A percentile compares a stretch with the other conserved stretches of the same genome.
phyloP scores from a whole-genome alignment of 2,113 vertebrate genomes.

The Myotis davidii region DNA sequence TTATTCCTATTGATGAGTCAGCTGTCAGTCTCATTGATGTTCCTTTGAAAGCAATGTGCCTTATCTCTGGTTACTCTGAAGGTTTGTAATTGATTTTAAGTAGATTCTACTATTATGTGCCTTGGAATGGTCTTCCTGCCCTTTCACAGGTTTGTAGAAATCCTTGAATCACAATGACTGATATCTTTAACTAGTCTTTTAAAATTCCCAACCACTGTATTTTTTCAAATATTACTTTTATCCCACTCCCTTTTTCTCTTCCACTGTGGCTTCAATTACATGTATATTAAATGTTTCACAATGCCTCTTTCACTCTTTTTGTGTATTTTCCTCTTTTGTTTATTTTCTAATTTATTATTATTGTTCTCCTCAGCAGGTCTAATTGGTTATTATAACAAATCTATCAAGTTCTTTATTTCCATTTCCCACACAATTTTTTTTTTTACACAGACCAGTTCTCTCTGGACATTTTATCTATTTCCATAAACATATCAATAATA shows the following conservation, averaged over 20 bases:
- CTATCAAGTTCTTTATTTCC: neutral
- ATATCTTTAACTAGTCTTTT: neutral
- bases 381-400: neutral
- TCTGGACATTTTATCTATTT: neutral
- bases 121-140: neutral
- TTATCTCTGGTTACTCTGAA: neutral
- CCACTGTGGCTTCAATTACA: neutral
- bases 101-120: neutral
- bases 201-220: neutral
- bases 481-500: neutral
- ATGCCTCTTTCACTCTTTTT: neutral
- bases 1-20: neutral
- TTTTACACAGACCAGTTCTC: neutral
- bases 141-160: neutral
- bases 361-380: neutral
- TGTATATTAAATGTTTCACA: neutral
- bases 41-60: neutral
- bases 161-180: neutral
- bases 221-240: slow-evolving; percentile 5
- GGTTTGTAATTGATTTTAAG: neutral
- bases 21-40: neutral
- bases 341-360: neutral
- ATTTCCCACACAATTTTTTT: neutral
- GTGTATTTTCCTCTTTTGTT: neutral
- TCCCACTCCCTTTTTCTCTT: neutral